phyloP scores from a whole-genome alignment of 2,888 invertebrate genomes.

The Baronia brevicornis region DNA sequence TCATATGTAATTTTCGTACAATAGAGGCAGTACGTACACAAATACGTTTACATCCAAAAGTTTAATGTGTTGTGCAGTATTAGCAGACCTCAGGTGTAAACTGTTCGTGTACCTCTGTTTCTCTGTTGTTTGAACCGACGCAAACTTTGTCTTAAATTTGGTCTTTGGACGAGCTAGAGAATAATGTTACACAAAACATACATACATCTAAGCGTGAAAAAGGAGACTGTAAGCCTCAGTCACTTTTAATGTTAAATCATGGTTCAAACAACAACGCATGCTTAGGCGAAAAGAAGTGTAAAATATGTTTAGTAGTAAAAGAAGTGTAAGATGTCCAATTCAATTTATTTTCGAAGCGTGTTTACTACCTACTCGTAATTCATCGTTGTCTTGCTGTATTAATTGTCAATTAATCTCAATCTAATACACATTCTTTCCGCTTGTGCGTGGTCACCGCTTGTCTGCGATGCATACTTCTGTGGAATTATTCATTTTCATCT shows the following conservation, averaged over 20 bases:
- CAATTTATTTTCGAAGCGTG: conserved; percentile 57
- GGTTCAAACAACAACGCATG: conserved; percentile 67
- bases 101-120: conserved; percentile 43
- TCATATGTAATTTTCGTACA: conserved; percentile 15
- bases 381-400: conserved; percentile 53
- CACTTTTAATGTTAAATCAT: conserved; percentile 19
- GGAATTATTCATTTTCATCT: too few relatives aligned
- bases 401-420: too few relatives aligned
- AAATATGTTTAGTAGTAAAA: too few relatives aligned
- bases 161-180: too few relatives aligned
- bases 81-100: too few relatives aligned
- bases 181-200: too few relatives aligned
- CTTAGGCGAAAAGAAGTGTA: conserved; percentile 71
- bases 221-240: too few relatives aligned
- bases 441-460: conserved; percentile 73
- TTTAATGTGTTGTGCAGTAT: too few relatives aligned
- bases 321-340: conserved; percentile 24
- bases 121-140: conserved; percentile 57
- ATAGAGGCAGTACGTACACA: conserved; percentile 17
- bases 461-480: conserved; percentile 34
- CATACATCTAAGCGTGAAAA: too few relatives aligned
- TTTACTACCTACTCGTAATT: conserved; percentile 42
- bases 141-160: too few relatives aligned
- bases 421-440: conserved; percentile 72
- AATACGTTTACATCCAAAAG: conserved; percentile 3